Base-by-base conservation (phyloP, 1,140 invertebrate genomes). In the Euwallacea fornicatus region DNA sequence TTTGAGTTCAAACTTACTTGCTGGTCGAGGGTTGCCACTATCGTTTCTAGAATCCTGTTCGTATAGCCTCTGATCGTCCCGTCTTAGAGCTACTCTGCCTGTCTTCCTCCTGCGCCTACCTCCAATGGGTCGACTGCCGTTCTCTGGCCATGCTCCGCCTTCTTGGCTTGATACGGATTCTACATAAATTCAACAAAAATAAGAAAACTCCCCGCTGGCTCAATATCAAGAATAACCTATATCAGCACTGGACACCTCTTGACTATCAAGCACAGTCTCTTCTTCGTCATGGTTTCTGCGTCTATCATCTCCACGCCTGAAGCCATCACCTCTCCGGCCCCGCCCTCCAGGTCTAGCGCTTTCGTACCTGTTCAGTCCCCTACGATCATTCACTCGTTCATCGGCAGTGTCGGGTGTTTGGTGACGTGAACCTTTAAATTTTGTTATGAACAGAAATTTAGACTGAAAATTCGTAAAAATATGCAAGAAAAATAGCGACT, bases 241-340 rank as follows among this genome's bases (percentile, higher is more conserved):
- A 81, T 93, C 91, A 55, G 90, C 88, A 84, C 88, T 92, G 67
- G 90, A 89, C 50, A 90, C 87, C 75, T 91, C 90, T 81, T 90
- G 89, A 81, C 88, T 91, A 79, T 93, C 91, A 50, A 92, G 84
- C 53, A 91, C 89, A 54, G 89, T 92, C 74, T 91, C 90, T 79
- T 93, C 91, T 68, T 93, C 91, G 80, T 93, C 91, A 1, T 88
- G 90, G 70, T 89, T 89, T 77, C 91, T 83, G 69, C 89, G 89
- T 73, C 85, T 83, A 76, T 86, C 89, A 78, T 87, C 86, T 79
- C 86, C 83, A 56, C 85, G 83, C 54, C 71, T 74, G 21, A 33
- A 33, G 71, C 88, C 86, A 42, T 72, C 63, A 72, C 87, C 84
- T 76, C 88, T 85, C 47, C 84, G 83, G 13, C 77, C 79, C 73